Evolutionary conservation across 2,888 invertebrate species (phyloP), one percentile per base, ranked within the genome.

Genomic region (Schizaphis graminum): DNA sequence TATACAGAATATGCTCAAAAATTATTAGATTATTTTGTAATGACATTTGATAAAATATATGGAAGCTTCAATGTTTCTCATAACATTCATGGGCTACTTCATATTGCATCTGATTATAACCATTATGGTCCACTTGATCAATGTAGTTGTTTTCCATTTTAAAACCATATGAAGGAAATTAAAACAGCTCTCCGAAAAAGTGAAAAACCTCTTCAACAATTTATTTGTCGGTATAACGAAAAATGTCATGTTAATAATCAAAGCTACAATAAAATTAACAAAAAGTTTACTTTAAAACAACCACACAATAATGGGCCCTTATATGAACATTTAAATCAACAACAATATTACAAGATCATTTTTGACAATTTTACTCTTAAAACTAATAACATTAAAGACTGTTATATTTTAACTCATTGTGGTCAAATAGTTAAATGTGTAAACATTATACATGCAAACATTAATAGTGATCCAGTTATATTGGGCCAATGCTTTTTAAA

Each of bases 121-220:
- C 49, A 21, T 53, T 88, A 53, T 88, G 85, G 85, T 44, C 85
- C 85, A 44, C 44, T 85, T 44, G 85, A 85, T 85, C 44, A 41
- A 85, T 85, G 88, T 56, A 88, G 88, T 56, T 88, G 88, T 88
- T 88, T 53, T 53, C 88, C 88, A n/a, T 88, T 88, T 88, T 53
- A 88, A 88, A 88, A 88, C 35, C 35, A 53, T 53, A 88, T 88
- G 53, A 88, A 88, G 35, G n/a, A 88, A 53, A n/a, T 88, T 88
- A 88, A 88, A 56, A 3, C 16, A 88, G 53, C 35, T n/a, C 49
- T 88, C 13, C 49, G 88, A 53, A 88, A 88, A 88, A n/a, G 53
- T 88, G 53, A 88, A 53, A 88, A 88, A 88, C 88, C 88, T n/a
- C 53, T 88, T n/a, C 53, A 88, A 35, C 88, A 88, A 88, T 49